Evolutionary conservation across 1,140 invertebrate species (phyloP), one percentile per base, ranked within the genome.

Genomic region (Eupeodes corollae): DNA sequence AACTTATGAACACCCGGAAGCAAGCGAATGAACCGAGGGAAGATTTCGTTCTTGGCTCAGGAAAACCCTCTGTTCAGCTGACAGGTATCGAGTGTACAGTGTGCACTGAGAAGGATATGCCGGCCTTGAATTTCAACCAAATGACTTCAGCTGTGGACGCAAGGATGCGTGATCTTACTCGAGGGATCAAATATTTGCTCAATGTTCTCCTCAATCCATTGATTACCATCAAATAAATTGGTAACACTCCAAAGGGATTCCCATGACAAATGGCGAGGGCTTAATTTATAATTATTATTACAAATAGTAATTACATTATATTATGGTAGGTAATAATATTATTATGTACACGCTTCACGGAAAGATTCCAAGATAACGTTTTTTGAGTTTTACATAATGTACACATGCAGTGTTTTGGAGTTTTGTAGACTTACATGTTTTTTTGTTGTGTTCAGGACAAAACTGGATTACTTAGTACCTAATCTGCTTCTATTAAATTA

Each of bases 151-250:
- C 73, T 6, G 66, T 72, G 35, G 53, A 76, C 49, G 77, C 72
- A 16, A 56, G 81, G 19, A 53, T 76, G 6, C 75, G 73, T 52
- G 75, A 78, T 55, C 65, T 82, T 53, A 74, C 76, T 49, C 68
- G 77, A 1, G 81, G 82, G 2, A 60, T 79, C 9, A 86, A 85
- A 55, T 80, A 82, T 68, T 73, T 86, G 47, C 63, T 87, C 9
- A 86, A 87, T 70, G 82, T 85, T 54, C 51, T 86, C 46, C 75
- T 86, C 30, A 85, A 83, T 73, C 84, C 84, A 9, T 68, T 87
- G 34, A 73, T 86, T 51, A 77, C 81, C 55, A 83, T 86, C 58
- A 84, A 83, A 67, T 85, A 68, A 53, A 8, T 3, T 3, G 13
- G 3, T 5, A 37, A 37, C 14, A 15, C 18, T 41, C 16, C 11